Evolutionary conservation across 1,140 invertebrate genomes (phyloP).

Genomic region (Pachypsylla venusta): DNA sequence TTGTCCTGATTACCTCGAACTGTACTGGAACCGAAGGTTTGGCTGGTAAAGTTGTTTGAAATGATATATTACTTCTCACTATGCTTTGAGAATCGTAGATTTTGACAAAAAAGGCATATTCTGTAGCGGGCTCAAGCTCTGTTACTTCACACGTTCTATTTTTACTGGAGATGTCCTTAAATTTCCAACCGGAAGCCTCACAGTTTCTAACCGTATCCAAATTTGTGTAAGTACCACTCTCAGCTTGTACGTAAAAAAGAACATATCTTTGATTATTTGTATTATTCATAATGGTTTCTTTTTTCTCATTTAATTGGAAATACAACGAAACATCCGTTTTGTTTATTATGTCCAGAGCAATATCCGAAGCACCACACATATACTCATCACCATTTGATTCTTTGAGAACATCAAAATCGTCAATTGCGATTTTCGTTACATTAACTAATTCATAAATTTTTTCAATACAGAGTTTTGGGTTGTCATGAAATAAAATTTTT

Average conservation of each 20-base stretch:
- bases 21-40: conserved; percentile 47
- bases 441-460: conserved; percentile 51
- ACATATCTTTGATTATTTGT: conserved; percentile 13
- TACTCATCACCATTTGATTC: conserved; percentile 79
- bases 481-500: conserved; percentile 78
- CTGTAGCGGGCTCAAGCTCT: conserved; percentile 58
- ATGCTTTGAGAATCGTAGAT: conserved; percentile 53
- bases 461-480: conserved; percentile 76
- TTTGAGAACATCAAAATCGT: conserved; percentile 49
- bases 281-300: conserved; percentile 8
- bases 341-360: neutral
- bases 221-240: neutral
- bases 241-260: conserved; percentile 33
- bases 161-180: conserved; percentile 4
- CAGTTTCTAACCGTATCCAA: conserved; percentile 35
- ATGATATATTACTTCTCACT: conserved; percentile 57
- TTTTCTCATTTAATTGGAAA: conserved; percentile 8
- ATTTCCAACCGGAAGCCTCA: conserved; percentile 9
- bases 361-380: neutral
- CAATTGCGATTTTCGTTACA: conserved; percentile 35
- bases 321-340: neutral
- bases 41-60: conserved; percentile 59
- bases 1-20: conserved; percentile 38
- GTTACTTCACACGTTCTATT: conserved; percentile 30
- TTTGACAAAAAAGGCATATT: conserved; percentile 77